Percentiles rank a stretch among this genome's conserved stretches.
Evolutionary conservation across 2,888 invertebrate genomes (phyloP).

Genomic region (Agrilus cyanescens): DNA sequence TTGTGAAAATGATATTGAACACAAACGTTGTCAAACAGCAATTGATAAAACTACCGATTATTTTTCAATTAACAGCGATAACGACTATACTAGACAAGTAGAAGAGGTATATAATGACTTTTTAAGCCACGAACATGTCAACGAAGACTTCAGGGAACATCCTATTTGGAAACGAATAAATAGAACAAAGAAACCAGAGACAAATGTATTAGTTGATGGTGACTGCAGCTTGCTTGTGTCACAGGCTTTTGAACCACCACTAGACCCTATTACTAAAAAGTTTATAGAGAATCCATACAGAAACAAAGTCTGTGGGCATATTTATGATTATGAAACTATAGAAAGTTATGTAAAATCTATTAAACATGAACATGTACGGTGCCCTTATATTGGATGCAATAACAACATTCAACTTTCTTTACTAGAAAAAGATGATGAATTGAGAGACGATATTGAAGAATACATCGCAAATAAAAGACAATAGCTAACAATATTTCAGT

Average conservation of each 20-base stretch:
- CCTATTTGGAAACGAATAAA: constrained; percentile 7
- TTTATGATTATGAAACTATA: constrained; percentile 9
- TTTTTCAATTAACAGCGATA: constrained; percentile 7
- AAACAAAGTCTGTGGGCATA: constrained; percentile 9
- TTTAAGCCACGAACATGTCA: constrained; percentile 1
- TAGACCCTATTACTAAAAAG: constrained; percentile 11
- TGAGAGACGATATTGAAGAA: constrained; percentile 11
- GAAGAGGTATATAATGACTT: constrained; percentile 5
- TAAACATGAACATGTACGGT: constrained; percentile 3
- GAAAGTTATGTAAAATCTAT: constrained; percentile 7
- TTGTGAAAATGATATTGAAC: constrained; percentile 5
- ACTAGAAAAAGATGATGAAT: constrained; percentile 8
- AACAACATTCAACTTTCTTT: constrained; percentile 1
- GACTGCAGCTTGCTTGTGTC: constrained; percentile 6
- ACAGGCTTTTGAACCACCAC: constrained; percentile 10
- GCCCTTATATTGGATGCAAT: constrained; percentile 11
- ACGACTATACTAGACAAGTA: constrained; percentile 8
- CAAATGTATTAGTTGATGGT: not conserved
- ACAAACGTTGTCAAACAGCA: constrained; percentile 3
- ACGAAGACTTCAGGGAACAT: constrained; percentile 3
- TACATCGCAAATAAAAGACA: constrained; percentile 5
- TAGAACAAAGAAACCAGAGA: no score
- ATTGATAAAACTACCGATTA: constrained; percentile 4
- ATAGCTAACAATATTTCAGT: no score
- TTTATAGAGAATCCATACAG: constrained; percentile 7